Evolutionary conservation across 1,140 invertebrate species (phyloP).

Genomic region (Atta cephalotes): DNA sequence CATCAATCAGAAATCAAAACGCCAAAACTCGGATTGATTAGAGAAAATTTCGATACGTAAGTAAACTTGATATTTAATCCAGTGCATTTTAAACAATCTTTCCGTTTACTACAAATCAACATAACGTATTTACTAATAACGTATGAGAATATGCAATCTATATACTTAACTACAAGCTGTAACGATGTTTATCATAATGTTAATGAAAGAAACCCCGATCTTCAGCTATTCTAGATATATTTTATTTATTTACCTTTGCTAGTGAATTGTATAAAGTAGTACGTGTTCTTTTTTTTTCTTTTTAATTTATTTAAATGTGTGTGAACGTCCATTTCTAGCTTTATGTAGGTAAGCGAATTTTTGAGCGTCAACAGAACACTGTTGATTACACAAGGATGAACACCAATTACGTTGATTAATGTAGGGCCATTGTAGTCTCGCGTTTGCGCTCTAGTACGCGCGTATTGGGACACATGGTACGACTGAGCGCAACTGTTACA

Average conservation of each 20-base stretch:
- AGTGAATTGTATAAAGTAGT: constrained; percentile 71
- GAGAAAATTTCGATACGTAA: constrained; percentile 60
- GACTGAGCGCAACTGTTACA: constrained; percentile 85
- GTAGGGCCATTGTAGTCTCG: constrained; percentile 81
- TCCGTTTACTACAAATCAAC: constrained; percentile 56
- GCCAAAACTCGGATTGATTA: constrained; percentile 26
- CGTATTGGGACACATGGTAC: constrained; percentile 77
- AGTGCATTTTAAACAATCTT: constrained; percentile 65
- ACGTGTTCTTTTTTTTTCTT: constrained; percentile 59
- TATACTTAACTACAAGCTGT: constrained; percentile 67
- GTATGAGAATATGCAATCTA: constrained; percentile 65
- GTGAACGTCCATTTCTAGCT: constrained; percentile 82
- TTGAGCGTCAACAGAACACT: constrained; percentile 84
- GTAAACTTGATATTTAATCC: constrained; percentile 60
- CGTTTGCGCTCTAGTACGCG: constrained; percentile 67
- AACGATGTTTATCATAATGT: constrained; percentile 69
- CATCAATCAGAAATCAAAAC: constrained; percentile 67
- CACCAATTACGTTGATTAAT: constrained; percentile 86
- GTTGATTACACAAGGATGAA: constrained; percentile 86
- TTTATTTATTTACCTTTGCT: constrained; percentile 74
- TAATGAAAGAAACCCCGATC: constrained; percentile 52
- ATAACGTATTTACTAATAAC: constrained; percentile 57
- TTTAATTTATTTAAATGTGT: constrained; percentile 78
- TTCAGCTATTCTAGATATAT: constrained; percentile 62
- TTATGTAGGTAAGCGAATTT: constrained; percentile 83